A percentile compares a stretch with the other conserved stretches of the same genome.
These are phyloP conservation scores for Euthynnus affinis DNA, from an alignment of 2,797 vertebrate species.

Conservation along the genomic window DNA sequence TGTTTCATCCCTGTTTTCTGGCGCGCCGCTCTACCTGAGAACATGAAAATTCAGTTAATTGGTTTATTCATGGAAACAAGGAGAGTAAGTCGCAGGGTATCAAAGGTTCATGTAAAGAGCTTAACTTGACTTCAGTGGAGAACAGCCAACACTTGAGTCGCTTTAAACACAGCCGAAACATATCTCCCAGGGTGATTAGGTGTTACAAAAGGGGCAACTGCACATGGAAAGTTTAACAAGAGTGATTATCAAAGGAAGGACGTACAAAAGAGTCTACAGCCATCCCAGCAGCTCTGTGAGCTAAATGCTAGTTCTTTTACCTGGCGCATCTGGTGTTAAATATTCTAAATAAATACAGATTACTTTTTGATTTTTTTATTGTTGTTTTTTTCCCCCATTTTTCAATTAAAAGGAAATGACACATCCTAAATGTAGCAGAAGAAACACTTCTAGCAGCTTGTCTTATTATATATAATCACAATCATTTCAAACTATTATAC, in stretches of 20 bases:
- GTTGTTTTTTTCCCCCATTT: no score
- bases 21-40: constrained; percentile 2
- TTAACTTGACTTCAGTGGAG: constrained; percentile 9
- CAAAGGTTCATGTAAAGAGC: constrained; percentile 37
- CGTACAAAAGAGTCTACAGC: no score
- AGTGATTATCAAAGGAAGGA: constrained; percentile 17
- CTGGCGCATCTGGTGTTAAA: no score
- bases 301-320: no score
- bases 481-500: no score
- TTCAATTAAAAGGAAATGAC: no score
- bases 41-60: constrained; percentile 21
- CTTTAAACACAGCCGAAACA: constrained; percentile 12
- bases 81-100: neutral
- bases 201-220: neutral
- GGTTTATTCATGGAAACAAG: constrained; percentile 39
- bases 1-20: constrained; percentile 42
- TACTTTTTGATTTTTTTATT: no score
- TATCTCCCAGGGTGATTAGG: neutral
- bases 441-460: no score
- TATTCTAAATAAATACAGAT: no score
- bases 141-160: neutral
- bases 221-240: neutral
- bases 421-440: no score
- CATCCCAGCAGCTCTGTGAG: no score
- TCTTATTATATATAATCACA: no score